Conservation (phyloP, 2,888 invertebrate species). For the Leistus spinibarbis region DNA sequence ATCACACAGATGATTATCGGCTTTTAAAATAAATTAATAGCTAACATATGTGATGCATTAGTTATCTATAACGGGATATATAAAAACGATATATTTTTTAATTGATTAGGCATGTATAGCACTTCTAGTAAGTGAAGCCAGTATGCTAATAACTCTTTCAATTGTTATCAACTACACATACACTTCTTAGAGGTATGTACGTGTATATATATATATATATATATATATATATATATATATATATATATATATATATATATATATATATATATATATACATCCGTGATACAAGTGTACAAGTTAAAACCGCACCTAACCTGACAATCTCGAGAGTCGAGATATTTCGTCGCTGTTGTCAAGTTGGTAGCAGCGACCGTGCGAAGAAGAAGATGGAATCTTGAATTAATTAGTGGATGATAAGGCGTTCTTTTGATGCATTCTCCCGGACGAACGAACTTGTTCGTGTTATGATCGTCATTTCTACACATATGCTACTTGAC, state of each 20-base stretch:
- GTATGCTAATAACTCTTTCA: slow-evolving; percentile 28
- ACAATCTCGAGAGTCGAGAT: slow-evolving; percentile 1
- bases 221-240: no score
- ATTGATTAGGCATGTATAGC: no score
- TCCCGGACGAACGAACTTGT: neutral
- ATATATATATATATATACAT: slow-evolving; percentile 5
- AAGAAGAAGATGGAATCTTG: slow-evolving; percentile 18
- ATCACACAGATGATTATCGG: no score
- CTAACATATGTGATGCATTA: slow-evolving; percentile 13
- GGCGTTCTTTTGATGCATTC: slow-evolving; percentile 4
- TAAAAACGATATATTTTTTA: neutral
- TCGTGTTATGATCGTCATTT: neutral
- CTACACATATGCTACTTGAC: no score
- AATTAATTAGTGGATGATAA: slow-evolving; percentile 23
- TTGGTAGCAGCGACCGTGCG: neutral
- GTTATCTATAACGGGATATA: neutral
- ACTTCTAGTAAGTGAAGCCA: slow-evolving; percentile 20
- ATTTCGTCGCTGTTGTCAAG: slow-evolving; percentile 15
- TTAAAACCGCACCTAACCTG: slow-evolving; percentile 13
- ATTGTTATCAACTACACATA: slow-evolving; percentile 25
- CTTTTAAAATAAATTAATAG: slow-evolving; percentile 18
- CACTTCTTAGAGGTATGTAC: neutral
- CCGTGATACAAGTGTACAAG: neutral
- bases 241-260: no score
- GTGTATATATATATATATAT: no score